Evolutionary conservation across 2,797 vertebrate species (phyloP), one percentile per base, ranked within the genome.

Genomic region (Neostethus bicornis): DNA sequence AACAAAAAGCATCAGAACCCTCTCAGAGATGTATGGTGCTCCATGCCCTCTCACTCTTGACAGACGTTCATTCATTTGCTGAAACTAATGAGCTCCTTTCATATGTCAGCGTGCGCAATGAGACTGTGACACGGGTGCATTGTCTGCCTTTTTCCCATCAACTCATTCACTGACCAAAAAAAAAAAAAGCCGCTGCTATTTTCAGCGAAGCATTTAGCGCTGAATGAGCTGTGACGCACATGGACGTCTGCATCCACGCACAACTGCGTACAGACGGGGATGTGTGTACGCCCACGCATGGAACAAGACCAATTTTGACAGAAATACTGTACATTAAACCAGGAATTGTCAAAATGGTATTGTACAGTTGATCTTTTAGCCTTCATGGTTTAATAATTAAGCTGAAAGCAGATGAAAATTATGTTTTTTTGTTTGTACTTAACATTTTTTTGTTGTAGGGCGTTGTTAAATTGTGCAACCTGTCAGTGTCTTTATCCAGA

Each of bases 31-130:
- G 50, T 54, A 54, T 65, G 58, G 54, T 43, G n/a, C 64, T 46
- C 52, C 45, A 56, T 62, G 45, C 37, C 53, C 41, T 42, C 31
- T 67, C 57, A 42, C 64, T 2, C 54, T n/a, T 81, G 79, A 87
- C 77, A 83, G 81, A 76, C 61, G 19, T 66, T 73, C 80, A 79
- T 86, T 87, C 83, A 86, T 78, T 38, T 75, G 68, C 72, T 80
- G 62, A 41, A 50, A 78, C 77, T 89, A 86, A 87, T 75, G 80
- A 86, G 82, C 62, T 64, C 66, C 70, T 80, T 87, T 87, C 78
- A 82, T 70, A 78, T 77, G 74, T 79, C 68, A 44, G 71, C 12
- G 42, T 69, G 55, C 19, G 69, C 77, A 52, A 60, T 28, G 55
- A 57, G 59, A 68, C 48, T 48, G 60, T 72, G 73, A 82, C 80